A percentile compares a stretch with the other conserved stretches of the same genome.
phyloP scores from a whole-genome alignment of 2,113 vertebrate genomes.

The Malurus alboscapulatus region DNA sequence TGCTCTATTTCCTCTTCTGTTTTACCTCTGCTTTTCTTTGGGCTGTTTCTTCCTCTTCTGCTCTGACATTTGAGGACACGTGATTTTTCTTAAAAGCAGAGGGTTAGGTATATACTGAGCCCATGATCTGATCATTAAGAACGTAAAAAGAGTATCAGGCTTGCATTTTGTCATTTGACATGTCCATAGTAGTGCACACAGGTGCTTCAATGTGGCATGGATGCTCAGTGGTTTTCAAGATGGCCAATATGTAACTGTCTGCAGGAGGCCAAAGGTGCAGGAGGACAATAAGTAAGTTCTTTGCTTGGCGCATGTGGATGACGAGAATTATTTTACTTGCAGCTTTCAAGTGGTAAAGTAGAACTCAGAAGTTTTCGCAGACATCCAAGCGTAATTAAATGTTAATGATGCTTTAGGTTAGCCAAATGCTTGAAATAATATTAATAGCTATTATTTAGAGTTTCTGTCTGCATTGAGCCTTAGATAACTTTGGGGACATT shows the following conservation, averaged over 20 bases:
- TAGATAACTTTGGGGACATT: neutral
- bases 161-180: neutral
- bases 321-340: neutral
- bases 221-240: neutral
- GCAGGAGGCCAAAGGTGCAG: neutral
- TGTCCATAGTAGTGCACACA: neutral
- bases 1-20: neutral
- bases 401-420: neutral
- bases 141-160: neutral
- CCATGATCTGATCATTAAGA: neutral
- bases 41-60: neutral
- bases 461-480: neutral
- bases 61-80: fast-evolving
- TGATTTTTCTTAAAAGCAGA: neutral
- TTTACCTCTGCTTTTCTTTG: neutral
- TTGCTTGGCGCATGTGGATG: neutral
- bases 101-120: neutral
- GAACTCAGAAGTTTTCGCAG: neutral
- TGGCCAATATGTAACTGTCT: neutral
- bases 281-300: neutral
- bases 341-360: neutral
- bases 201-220: neutral
- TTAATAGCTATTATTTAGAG: neutral
- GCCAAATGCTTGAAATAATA: neutral
- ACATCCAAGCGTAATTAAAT: neutral